Evolutionary conservation across 2,797 vertebrate species (phyloP), one percentile per base, ranked within the genome.

Genomic region (Notolepis coatsorum): DNA sequence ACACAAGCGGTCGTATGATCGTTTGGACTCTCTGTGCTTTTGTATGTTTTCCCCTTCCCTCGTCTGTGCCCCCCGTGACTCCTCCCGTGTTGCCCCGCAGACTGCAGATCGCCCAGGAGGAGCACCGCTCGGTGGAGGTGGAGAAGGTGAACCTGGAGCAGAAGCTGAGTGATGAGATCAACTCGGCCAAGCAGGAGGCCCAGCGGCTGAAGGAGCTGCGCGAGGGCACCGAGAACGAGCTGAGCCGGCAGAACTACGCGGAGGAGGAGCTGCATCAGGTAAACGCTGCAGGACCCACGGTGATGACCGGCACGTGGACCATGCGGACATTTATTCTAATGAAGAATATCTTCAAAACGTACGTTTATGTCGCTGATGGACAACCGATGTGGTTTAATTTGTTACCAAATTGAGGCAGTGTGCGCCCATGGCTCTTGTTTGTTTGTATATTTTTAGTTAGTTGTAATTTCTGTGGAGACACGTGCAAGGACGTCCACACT

Each of bases 91-190:
- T n/a, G n/a, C 31, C 5, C 17, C 18, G 0, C 83, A 99, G 98
- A 87, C 88, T 99, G 24, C 97, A 98, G 89, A 99, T 98, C 30
- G 98, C 98, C 0, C 98, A 99, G 85, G 98, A 99, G 84, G 97
- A 99, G 73, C 97, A 98, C 47, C 96, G 96, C 25, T 95, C 97
- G 0, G 97, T 98, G 35, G 96, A 99, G 83, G 97, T 98, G 71
- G 97, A 99, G 75, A 99, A 99, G 89, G 96, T 98, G 18, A 96
- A 94, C 68, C 91, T 99, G 87, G 98, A 99, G 91, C 96, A 98
- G 93, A 96, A 98, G 68, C 91, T 99, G 58, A 93, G 96, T n/a
- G 95, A 98, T 0, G 98, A 99, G 91, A 99, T 99, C 87, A 95
- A 94, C 50, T 65, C 95, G 0, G 97, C 98, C 75, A 99, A 99